These are phyloP conservation scores for Girardia tigrina DNA, from an alignment of 2,888 invertebrate genomes.

Conservation along the genomic window DNA sequence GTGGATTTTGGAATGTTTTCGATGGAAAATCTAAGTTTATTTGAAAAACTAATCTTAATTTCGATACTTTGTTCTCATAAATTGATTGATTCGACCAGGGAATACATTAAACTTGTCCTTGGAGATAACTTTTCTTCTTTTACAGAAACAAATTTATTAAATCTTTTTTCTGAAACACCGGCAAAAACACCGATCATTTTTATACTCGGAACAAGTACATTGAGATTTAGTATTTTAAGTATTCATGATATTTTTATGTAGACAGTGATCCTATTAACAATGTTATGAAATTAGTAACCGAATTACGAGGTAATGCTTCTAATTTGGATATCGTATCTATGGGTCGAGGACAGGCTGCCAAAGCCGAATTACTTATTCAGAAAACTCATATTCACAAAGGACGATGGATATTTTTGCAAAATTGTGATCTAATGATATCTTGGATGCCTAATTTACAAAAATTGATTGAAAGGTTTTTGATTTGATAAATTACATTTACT, in stretches of 20 bases:
- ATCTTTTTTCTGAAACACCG: slow-evolving; percentile 45
- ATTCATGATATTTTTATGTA: slow-evolving; percentile 36
- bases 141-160: slow-evolving; percentile 43
- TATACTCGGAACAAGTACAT: slow-evolving; percentile 47
- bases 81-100: slow-evolving; percentile 41
- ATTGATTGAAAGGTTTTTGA: slow-evolving; percentile 46
- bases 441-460: slow-evolving; percentile 49
- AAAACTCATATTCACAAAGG: slow-evolving; percentile 50
- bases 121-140: slow-evolving; percentile 41
- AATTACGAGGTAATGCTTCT: slow-evolving; percentile 45
- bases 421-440: slow-evolving; percentile 49
- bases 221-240: background rate
- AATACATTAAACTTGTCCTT: slow-evolving; percentile 44
- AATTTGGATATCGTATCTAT: slow-evolving; percentile 51
- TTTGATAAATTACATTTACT: no score
- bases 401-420: slow-evolving; percentile 50
- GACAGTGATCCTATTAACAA: slow-evolving; percentile 48
- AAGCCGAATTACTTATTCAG: slow-evolving; percentile 49
- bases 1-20: slow-evolving; percentile 38
- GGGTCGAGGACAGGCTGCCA: slow-evolving; percentile 49
- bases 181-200: slow-evolving; percentile 48
- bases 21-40: slow-evolving; percentile 43
- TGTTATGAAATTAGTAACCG: slow-evolving; percentile 47
- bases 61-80: slow-evolving; percentile 44
- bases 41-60: slow-evolving; percentile 46